Percentiles rank a stretch among this genome's conserved stretches.
phyloP scores from a whole-genome alignment of 2,797 vertebrate species.

The Cyclopterus lumpus region DNA sequence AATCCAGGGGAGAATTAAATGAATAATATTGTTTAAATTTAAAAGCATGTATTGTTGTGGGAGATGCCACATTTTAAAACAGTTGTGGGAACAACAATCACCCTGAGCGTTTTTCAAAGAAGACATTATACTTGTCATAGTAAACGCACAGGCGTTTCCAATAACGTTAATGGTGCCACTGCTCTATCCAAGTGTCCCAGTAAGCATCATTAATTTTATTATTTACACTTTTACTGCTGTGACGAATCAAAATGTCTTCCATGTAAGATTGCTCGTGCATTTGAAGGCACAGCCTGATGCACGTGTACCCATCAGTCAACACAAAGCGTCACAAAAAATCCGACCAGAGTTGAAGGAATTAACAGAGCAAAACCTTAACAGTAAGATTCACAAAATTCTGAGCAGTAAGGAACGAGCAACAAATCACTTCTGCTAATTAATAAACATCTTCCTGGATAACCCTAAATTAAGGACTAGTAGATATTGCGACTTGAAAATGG shows the following conservation, averaged over 20 bases:
- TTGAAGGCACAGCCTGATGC: background rate
- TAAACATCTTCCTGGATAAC: background rate
- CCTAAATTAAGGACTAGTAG: background rate
- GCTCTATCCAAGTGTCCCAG: background rate
- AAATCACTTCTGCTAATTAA: background rate
- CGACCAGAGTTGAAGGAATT: background rate
- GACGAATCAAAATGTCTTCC: background rate
- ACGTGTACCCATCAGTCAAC: background rate
- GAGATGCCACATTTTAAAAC: background rate
- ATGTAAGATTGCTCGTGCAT: background rate
- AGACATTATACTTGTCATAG: background rate
- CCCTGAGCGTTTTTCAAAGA: background rate
- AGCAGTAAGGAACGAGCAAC: background rate
- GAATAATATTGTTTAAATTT: background rate
- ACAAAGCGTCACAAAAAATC: background rate
- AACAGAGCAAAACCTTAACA: background rate
- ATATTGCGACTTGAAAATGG: background rate
- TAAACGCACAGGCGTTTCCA: conserved; percentile 16
- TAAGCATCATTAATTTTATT: conserved; percentile 25
- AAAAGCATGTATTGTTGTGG: background rate
- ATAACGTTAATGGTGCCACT: conserved; percentile 5
- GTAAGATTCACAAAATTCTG: background rate
- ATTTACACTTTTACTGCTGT: background rate
- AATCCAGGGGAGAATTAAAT: background rate
- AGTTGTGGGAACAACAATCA: background rate